Evolutionary conservation across 2,888 invertebrate genomes (phyloP), one percentile per base, ranked within the genome.

Genomic region (Odontocerum albicorne): DNA sequence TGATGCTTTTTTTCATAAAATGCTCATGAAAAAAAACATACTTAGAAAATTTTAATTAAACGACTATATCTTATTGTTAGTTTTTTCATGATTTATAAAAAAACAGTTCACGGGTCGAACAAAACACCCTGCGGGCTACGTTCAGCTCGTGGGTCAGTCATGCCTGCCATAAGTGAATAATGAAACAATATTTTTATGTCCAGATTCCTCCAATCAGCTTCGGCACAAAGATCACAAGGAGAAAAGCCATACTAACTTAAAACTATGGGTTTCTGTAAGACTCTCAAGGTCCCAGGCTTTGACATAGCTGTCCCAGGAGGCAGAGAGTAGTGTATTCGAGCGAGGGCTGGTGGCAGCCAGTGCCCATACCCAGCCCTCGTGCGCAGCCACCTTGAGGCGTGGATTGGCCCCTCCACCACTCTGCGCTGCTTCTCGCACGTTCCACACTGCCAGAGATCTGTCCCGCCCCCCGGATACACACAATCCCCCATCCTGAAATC

Each of bases 281-380:
- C 72, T 76, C 52, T 70, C 66, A 31, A 79, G 67, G 56, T 77
- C 74, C 83, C 84, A 84, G 2, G 76, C 75, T 66, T 81, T 82
- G 0, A 84, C 76, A 32, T 75, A 78, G 55, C 77, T 75, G 65
- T 84, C 83, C 83, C 83, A 84, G 27, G 83, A 82, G 13, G 81
- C 82, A 27, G 83, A 83, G 63, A 78, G 83, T 35, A 84, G 64
- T 44, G 70, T 72, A 3, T 75, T 65, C 15, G 78, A 71, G 57
- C 71, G 67, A 12, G 71, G 66, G 27, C 69, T 66, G 57, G 76
- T 73, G 15, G 78, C 70, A 3, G 81, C 75, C 20, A 83, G 66
- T 62, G 79, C 81, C 84, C 84, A 84, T 7, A 85, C 80, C 85
- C 84, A 85, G 35, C 85, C 85, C 0, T 74, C 68, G 62, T 85